Conservation (phyloP, 2,797 vertebrate genomes). For the Miichthys miiuy region DNA sequence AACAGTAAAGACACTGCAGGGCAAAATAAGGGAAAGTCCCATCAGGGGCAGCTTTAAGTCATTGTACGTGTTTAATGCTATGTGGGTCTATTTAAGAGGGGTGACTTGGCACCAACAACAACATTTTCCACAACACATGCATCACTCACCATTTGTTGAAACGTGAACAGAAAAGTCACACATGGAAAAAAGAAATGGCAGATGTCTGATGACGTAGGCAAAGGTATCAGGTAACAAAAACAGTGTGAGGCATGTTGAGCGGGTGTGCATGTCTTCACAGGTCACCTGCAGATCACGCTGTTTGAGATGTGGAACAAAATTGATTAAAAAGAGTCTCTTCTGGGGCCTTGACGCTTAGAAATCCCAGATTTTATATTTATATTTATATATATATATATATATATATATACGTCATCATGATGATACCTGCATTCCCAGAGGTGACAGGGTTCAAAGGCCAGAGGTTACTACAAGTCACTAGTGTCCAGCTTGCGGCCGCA, state of each 20-base stretch:
- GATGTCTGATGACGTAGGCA: constrained; percentile 16
- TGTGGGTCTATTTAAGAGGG: not conserved
- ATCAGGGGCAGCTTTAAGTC: constrained; percentile 33
- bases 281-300: constrained; percentile 7
- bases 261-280: constrained; percentile 8
- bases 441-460: constrained; percentile 1
- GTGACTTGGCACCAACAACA: constrained; percentile 23
- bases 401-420: not conserved
- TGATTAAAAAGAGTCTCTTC: not conserved
- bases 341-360: not conserved
- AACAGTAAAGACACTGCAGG: constrained; percentile 20
- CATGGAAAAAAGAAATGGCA: constrained; percentile 1
- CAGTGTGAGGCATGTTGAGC: not conserved
- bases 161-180: constrained; percentile 6
- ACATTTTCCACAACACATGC: constrained; percentile 48
- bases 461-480: constrained; percentile 53
- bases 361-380: not conserved
- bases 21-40: constrained; percentile 8
- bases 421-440: constrained; percentile 1
- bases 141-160: constrained; percentile 1
- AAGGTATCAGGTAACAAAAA: constrained; percentile 16
- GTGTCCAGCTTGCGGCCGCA: constrained; percentile 78
- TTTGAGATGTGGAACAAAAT: constrained; percentile 4
- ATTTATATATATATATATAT: not conserved
- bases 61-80: not conserved